A percentile compares a stretch with the other conserved stretches of the same genome.
Evolutionary conservation across 2,888 invertebrate species (phyloP).

Genomic region (Crematogaster levior): DNA sequence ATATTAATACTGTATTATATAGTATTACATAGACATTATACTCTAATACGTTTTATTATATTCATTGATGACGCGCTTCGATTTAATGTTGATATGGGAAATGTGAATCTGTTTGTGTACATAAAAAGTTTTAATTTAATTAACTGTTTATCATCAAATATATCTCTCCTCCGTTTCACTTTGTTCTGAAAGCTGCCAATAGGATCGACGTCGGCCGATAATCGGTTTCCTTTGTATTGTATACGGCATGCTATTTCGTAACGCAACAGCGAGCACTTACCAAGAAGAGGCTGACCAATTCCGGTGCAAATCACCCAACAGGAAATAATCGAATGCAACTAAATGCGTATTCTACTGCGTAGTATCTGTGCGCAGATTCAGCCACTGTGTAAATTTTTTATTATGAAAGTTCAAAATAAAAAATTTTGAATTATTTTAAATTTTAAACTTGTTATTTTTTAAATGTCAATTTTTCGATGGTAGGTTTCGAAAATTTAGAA

Average conservation of each 20-base stretch:
- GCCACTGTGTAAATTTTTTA: neutral
- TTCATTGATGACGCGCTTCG: neutral
- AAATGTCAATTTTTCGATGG: neutral
- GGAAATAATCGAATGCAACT: constrained; percentile 42
- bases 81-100: neutral
- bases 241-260: constrained; percentile 64
- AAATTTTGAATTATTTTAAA: neutral
- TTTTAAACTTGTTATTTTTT: neutral
- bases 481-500: neutral
- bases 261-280: constrained; percentile 59
- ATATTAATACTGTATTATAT: neutral
- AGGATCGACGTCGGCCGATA: constrained; percentile 59
- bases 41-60: neutral
- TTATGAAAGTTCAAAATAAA: neutral
- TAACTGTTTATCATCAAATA: constrained; percentile 2
- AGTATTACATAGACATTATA: neutral
- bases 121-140: constrained; percentile 13
- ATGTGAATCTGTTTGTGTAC: neutral
- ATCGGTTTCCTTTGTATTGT: constrained; percentile 72
- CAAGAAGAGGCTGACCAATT: constrained; percentile 68
- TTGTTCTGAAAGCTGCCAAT: constrained; percentile 57
- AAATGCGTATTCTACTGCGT: constrained; percentile 8
- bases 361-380: neutral
- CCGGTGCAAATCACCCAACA: constrained; percentile 62
- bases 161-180: constrained; percentile 11